Base-by-base conservation (phyloP, 1,140 invertebrate species). In the Cotesia glomerata region DNA sequence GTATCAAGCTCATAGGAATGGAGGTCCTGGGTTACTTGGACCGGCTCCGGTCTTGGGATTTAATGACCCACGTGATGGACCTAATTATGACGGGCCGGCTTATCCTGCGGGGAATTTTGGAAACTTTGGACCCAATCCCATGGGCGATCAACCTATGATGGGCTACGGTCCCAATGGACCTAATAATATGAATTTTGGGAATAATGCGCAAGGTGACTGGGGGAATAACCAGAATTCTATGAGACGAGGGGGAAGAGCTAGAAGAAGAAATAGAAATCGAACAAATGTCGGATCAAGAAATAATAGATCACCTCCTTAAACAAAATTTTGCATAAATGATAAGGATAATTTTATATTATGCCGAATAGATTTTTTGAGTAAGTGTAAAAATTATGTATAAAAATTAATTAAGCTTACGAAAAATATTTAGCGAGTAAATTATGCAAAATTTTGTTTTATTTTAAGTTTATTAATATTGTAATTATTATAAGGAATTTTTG, bases 21-120 rank as follows among this genome's bases (percentile, higher is more conserved):
- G 81, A 14, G 85, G 85, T 0, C 83, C 83, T 11, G 86, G 86
- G 13, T 54, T 87, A 0, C 68, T 88, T 4, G 86, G 86, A 0
- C 83, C 85, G 4, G 85, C 81, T 1, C 86, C 85, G n/a, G 73
- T 59, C 8, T 76, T 82, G 75, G 78, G 75, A 2, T 83, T 78
- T 13, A 78, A 79, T 32, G 65, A 67, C 35, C 65, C 13, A 4
- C 7, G 65, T 1, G 84, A 85, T 14, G 77, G 80, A 58, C 65
- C 77, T 3, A 77, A 76, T 1, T 85, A 80, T 34, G 85, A 85
- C 2, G 75, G 74, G 13, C 76, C 71, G n/a, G 0, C 75, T 0
- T 85, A 80, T 65, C 71, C 83, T 0, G 62, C 73, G 5, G 63
- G 74, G 3, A 81, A 80, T 36, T 84, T 79, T 13, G 79, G 76